phyloP scores from a whole-genome alignment of 2,113 vertebrate genomes.

The Grammomys dolichurus region DNA sequence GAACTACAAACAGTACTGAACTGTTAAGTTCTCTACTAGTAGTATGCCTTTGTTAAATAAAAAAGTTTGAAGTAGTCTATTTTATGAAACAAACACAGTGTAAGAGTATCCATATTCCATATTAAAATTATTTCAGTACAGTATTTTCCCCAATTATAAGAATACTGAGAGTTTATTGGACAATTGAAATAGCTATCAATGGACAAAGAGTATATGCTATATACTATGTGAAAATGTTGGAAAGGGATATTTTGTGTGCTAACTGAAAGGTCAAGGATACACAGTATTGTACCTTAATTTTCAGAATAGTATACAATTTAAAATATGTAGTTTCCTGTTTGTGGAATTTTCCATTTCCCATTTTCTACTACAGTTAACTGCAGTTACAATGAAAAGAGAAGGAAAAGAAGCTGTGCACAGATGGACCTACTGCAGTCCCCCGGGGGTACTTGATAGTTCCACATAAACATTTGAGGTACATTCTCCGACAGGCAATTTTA shows the following conservation, averaged over 20 bases:
- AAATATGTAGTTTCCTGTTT: neutral
- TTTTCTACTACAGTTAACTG: neutral
- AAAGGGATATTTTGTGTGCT: fast-evolving
- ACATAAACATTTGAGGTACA: fast-evolving
- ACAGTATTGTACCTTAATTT: neutral
- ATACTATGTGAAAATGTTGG: neutral
- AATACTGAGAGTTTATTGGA: neutral
- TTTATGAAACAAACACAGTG: neutral
- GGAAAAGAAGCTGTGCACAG: fast-evolving
- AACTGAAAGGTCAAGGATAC: fast-evolving
- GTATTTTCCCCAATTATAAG: neutral
- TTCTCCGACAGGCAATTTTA: neutral
- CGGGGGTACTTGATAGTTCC: fast-evolving
- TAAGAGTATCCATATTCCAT: neutral
- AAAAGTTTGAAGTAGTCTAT: neutral
- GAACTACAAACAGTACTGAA: neutral
- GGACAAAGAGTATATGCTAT: too few relatives aligned
- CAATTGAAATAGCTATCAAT: neutral
- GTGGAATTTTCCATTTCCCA: neutral
- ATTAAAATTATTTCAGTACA: neutral
- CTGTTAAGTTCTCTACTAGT: neutral
- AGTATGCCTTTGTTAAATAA: neutral
- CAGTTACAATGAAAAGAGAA: neutral
- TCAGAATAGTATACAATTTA: neutral
- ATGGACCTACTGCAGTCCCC: fast-evolving